Evolutionary conservation across 2,797 vertebrate species (phyloP).

Genomic region (Liparis tanakae): DNA sequence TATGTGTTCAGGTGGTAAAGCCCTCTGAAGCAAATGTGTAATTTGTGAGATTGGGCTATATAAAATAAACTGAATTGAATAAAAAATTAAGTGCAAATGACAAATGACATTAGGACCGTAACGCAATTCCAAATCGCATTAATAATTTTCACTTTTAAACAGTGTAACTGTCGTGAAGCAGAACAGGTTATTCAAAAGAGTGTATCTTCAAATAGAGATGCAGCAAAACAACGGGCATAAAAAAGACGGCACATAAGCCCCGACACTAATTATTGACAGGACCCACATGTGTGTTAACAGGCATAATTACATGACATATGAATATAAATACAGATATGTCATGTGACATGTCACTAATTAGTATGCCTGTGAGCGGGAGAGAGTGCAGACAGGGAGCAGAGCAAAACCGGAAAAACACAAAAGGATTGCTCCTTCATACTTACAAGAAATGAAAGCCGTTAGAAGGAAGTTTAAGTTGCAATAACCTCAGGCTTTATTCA

Average conservation of each 20-base stretch:
- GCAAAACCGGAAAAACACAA: neutral
- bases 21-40: too few species aligned
- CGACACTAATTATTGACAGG: constrained; percentile 18
- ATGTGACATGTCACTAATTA: constrained; percentile 1
- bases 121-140: too few species aligned
- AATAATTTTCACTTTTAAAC: neutral
- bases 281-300: neutral
- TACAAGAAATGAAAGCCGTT: neutral
- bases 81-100: too few species aligned
- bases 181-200: neutral
- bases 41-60: too few species aligned
- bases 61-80: too few species aligned
- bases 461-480: neutral
- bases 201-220: neutral
- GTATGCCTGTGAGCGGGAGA: neutral
- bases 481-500: neutral
- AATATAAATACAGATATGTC: constrained; percentile 5
- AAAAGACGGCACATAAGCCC: neutral
- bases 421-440: neutral
- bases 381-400: neutral
- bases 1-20: too few species aligned
- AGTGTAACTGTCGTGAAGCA: neutral
- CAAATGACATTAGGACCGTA: too few species aligned
- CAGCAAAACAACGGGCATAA: neutral
- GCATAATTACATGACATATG: neutral